phyloP scores from a whole-genome alignment of 2,888 invertebrate genomes.

The Clepsis dumicolana region DNA sequence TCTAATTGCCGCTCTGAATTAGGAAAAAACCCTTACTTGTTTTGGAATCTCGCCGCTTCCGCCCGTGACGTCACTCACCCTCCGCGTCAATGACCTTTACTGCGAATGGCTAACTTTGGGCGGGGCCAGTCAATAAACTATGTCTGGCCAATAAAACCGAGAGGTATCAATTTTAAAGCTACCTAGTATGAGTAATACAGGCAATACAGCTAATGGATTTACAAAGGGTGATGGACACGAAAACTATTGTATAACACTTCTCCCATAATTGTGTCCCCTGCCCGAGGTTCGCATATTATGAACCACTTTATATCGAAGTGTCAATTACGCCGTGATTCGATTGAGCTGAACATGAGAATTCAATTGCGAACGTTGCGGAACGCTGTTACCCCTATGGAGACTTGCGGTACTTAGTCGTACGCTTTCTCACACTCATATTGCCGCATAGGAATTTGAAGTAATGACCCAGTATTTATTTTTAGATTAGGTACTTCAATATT shows the following conservation, averaged over 20 bases:
- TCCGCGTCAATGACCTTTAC: conserved; percentile 43
- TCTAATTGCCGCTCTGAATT: conserved; percentile 73
- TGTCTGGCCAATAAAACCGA: conserved; percentile 31
- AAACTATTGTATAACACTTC: conserved; percentile 26
- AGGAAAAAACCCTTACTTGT: conserved; percentile 62
- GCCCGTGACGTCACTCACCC: conserved; percentile 59
- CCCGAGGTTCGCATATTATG: conserved; percentile 41
- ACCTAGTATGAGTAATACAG: conserved; percentile 17
- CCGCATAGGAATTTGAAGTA: neutral
- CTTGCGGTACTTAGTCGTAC: conserved; percentile 9
- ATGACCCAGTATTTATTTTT: neutral
- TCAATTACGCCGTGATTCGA: conserved; percentile 43
- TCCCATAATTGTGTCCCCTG: conserved; percentile 37
- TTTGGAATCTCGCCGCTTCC: conserved; percentile 62
- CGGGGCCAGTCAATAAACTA: conserved; percentile 38
- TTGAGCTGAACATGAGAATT: conserved; percentile 49
- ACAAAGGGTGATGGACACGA: conserved; percentile 35
- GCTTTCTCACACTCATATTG: conserved; percentile 17
- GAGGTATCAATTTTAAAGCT: conserved; percentile 33
- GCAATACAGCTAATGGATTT: conserved; percentile 28
- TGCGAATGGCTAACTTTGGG: conserved; percentile 45
- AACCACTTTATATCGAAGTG: conserved; percentile 42
- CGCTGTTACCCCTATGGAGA: conserved; percentile 33
- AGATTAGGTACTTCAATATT: neutral
- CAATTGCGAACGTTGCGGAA: conserved; percentile 47